Evolutionary conservation across 2,888 invertebrate species (phyloP), one percentile per base, ranked within the genome.

Genomic region (Eledona agricola): DNA sequence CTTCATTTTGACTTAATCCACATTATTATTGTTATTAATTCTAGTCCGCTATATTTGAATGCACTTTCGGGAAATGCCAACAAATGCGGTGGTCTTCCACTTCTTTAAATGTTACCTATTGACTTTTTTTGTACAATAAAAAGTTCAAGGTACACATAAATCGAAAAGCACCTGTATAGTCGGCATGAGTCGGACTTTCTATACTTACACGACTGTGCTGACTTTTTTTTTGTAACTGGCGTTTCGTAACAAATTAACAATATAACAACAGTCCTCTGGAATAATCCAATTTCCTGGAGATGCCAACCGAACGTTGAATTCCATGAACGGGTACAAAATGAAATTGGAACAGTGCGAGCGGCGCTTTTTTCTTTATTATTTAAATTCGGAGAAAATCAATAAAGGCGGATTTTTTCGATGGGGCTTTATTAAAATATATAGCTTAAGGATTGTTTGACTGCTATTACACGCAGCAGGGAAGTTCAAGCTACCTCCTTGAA

Each of bases 1-100:
- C 4, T 32, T 45, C 35, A 10, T 31, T 37, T 45, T 25, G n/a
- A n/a, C n/a, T n/a, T n/a, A n/a, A n/a, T n/a, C n/a, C n/a, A n/a
- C n/a, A n/a, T n/a, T n/a, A n/a, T n/a, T n/a, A n/a, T n/a, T n/a
- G 29, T 25, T 31, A 17, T 28, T 13, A 3, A 19, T 20, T 35
- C 11, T 13, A 9, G 23, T 22, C 22, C 5, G 25, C 16, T 25
- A 23, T 34, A n/a, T 45, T 46, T 26, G 25, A 23, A 47, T 47
- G 47, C 47, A 47, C 47, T 35, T 46, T 34, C 34, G 9, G 25
- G 5, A 46, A 46, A 46, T 46, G 34, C 46, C 46, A 34, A 34
- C 34, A 28, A 29, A 42, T 31, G 23, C 26, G 32, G 17, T 25
- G 34, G 10, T 31, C 20, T 42, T 22, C 31, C 22, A 17, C 28